Conservation (phyloP, 2,888 invertebrate genomes). For the Lomographa bimaculata region DNA sequence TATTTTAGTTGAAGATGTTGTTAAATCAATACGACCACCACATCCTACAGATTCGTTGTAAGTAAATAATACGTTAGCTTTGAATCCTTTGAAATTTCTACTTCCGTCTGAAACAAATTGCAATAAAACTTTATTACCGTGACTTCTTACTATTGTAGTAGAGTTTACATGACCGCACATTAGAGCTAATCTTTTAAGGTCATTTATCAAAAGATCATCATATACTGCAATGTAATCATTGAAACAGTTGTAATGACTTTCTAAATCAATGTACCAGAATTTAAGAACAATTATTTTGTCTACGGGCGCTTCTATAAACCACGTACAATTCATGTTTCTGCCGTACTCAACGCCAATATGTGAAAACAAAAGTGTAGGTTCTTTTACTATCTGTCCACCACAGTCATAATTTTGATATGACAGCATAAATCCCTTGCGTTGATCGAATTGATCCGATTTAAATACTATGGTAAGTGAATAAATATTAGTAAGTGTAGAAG, state of each 20-base stretch:
- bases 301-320: constrained; percentile 89
- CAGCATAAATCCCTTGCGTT: constrained; percentile 84
- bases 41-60: constrained; percentile 84
- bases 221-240: constrained; percentile 86
- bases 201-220: constrained; percentile 55
- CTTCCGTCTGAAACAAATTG: constrained; percentile 69
- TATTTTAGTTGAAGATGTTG: constrained; percentile 50
- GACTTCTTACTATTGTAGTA: constrained; percentile 83
- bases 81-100: constrained; percentile 78
- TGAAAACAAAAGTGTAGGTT: constrained; percentile 80
- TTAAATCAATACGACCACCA: constrained; percentile 86
- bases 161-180: constrained; percentile 87
- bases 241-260: constrained; percentile 73
- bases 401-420: constrained; percentile 86
- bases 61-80: constrained; percentile 84
- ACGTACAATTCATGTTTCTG: constrained; percentile 86
- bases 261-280: constrained; percentile 84
- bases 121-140: constrained; percentile 83
- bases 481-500: constrained; percentile 56
- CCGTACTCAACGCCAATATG: constrained; percentile 72
- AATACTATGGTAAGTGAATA: constrained; percentile 75
- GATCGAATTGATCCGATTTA: constrained; percentile 80
- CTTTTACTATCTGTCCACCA: constrained; percentile 87
- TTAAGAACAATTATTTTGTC: constrained; percentile 86
- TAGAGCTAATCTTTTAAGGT: constrained; percentile 73